Evolutionary conservation across 2,888 invertebrate species (phyloP).

Genomic region (Melipona beecheii): DNA sequence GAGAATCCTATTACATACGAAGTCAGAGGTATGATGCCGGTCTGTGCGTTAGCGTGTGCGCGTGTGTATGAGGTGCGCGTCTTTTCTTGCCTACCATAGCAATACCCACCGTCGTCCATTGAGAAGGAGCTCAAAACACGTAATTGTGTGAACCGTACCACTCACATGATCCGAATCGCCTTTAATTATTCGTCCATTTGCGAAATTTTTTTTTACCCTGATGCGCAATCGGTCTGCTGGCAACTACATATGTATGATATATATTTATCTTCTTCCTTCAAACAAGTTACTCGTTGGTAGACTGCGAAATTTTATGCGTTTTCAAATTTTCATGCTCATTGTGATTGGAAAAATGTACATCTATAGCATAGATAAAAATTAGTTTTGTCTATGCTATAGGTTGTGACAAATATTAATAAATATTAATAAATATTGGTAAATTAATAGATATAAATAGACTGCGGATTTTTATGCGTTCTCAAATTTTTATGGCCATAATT

Average conservation of each 20-base stretch:
- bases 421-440: no score
- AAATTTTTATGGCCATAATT: no score
- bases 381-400: no score
- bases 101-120: conserved; percentile 73
- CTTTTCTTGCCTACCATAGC: conserved; percentile 37
- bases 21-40: conserved; percentile 44
- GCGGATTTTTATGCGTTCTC: no score
- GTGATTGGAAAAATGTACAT: no score
- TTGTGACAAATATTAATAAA: no score
- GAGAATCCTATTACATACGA: conserved; percentile 74
- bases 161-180: conserved; percentile 77
- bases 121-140: conserved; percentile 70
- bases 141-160: conserved; percentile 80
- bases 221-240: conserved; percentile 22
- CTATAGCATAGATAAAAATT: no score
- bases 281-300: not conserved
- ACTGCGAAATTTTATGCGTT: no score
- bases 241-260: not conserved
- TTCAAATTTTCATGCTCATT: no score
- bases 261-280: not conserved
- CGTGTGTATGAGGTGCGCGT: not conserved
- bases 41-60: conserved; percentile 7
- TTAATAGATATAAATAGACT: no score
- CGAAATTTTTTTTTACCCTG: conserved; percentile 66
- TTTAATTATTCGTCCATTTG: conserved; percentile 77